Evolutionary conservation across 2,888 invertebrate genomes (phyloP), one percentile per base, ranked within the genome.

Genomic region (Eugnorisma glareosa): DNA sequence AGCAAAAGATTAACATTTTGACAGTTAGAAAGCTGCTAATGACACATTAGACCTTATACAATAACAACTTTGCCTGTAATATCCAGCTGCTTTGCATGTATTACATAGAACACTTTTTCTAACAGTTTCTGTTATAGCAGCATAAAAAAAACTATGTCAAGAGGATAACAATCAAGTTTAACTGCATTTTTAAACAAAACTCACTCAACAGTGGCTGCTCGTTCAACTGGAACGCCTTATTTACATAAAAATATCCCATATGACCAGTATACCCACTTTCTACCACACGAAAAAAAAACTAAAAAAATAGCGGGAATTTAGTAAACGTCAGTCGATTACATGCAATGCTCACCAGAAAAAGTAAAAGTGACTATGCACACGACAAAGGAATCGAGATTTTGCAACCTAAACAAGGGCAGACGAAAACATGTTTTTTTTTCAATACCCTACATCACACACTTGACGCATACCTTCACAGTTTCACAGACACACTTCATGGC

Each of bases 341-440:
- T 87, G 84, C 85, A 87, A 86, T 84, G 84, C 88, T 89, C 86
- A 73, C 87, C 83, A 83, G 88, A 91, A 95, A 96, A 96, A 96
- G 96, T 96, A 96, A 96, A 96, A 96, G 96, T 96, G 88, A 81
- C 83, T 88, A 79, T 89, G 88, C 90, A 89, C 92, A 93, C 95
- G 93, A 96, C 96, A 96, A 96, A 96, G 95, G 94, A 96, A 94
- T 92, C 89, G 88, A 94, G 94, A 94, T 96, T 96, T 95, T 93
- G 95, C 94, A 95, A 95, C 88, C 90, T 90, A 92, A 95, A 94
- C 96, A 96, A 95, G 95, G 96, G 94, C 95, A 95, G 89, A 92
- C 80, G 90, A 93, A 93, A 94, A 95, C 94, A 94, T 93, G 94
- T 92, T 94, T 93, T 93, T 77, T 90, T 90, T 89, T 80, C 82